Percentiles rank a stretch among this genome's conserved stretches.
These are phyloP conservation scores for Stylophora pistillata DNA, from an alignment of 64 coral and sea anemone species.

Conservation along the genomic window DNA sequence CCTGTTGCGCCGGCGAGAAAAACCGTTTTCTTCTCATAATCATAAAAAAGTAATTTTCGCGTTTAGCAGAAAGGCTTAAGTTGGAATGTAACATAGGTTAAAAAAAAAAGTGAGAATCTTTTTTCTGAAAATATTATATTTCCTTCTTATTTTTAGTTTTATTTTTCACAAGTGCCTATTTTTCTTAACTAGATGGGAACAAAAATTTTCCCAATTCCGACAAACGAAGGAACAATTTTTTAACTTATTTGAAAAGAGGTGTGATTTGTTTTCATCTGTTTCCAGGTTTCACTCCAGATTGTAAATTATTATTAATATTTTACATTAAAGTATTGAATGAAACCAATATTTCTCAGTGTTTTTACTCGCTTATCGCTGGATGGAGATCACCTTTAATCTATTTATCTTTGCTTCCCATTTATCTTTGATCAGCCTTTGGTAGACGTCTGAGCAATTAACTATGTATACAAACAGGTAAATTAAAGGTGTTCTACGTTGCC, in stretches of 20 bases:
- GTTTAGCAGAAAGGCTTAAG: background rate
- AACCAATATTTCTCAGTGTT: background rate
- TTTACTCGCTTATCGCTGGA: background rate
- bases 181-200: slow-evolving; percentile 4
- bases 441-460: no score
- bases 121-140: slow-evolving; percentile 3
- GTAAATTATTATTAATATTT: slow-evolving; percentile 57
- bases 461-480: no score
- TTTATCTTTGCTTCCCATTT: no score
- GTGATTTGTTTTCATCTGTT: slow-evolving; percentile 27
- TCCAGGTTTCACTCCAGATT: slow-evolving; percentile 23
- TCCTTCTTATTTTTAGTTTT: slow-evolving; percentile 39
- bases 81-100: background rate
- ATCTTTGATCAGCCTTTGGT: no score
- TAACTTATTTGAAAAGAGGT: slow-evolving; percentile 33
- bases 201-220: background rate
- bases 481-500: no score
- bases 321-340: slow-evolving; percentile 51
- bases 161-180: slow-evolving; percentile 37
- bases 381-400: no score
- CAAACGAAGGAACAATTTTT: slow-evolving; percentile 5
- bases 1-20: background rate
- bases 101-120: background rate
- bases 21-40: background rate
- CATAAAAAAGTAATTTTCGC: background rate